Percentiles rank a stretch among this genome's conserved stretches.
phyloP scores from a whole-genome alignment of 2,888 invertebrate species.

The Prenolepis imparis region DNA sequence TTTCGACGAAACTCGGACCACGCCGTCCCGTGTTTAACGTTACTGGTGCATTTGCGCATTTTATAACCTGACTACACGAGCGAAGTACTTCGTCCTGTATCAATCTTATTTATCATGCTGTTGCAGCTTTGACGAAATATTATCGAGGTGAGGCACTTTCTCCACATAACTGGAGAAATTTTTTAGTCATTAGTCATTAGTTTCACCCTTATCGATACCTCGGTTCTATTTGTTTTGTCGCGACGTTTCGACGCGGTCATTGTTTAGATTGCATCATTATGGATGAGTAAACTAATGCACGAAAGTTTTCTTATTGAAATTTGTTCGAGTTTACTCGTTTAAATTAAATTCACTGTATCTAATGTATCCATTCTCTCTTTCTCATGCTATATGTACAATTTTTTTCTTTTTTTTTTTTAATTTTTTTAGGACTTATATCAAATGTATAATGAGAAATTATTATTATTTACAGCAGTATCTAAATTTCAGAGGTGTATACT shows the following conservation, averaged over 20 bases:
- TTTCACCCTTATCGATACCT: no score
- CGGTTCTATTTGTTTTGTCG: no score
- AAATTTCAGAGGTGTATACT: conserved; percentile 56
- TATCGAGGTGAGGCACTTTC: conserved; percentile 64
- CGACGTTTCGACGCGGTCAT: no score
- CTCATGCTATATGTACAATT: not conserved
- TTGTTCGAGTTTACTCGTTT: no score
- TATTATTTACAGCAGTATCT: conserved; percentile 9
- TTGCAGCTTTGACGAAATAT: conserved; percentile 76
- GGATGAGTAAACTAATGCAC: no score
- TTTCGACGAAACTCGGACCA: conserved; percentile 45
- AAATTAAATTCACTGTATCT: no score
- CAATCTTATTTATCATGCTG: conserved; percentile 73
- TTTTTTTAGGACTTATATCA: not conserved
- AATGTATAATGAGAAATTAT: conserved; percentile 1
- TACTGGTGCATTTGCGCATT: conserved; percentile 61
- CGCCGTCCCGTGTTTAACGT: conserved; percentile 65
- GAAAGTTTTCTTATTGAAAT: no score
- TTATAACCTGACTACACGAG: conserved; percentile 78
- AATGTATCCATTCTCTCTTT: no score
- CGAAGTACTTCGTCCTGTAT: conserved; percentile 50
- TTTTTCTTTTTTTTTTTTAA: not conserved
- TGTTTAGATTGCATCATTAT: no score
- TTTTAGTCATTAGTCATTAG: not conserved
- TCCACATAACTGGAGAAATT: not conserved